Conservation (phyloP, 2,888 invertebrate species). For the Lysandra bellargus region DNA sequence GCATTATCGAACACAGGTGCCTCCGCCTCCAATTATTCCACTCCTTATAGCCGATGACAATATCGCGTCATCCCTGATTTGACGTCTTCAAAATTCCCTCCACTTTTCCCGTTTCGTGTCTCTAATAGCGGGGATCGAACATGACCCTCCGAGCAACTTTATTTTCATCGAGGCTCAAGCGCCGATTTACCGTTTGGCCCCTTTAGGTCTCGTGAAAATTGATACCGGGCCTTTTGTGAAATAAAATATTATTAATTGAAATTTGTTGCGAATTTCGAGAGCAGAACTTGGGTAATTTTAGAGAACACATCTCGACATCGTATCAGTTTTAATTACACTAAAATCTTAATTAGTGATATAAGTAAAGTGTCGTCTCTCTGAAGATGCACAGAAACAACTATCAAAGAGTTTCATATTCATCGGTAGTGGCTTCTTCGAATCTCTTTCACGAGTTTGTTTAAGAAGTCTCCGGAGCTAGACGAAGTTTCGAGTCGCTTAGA, state of each 20-base stretch:
- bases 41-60: slow-evolving; percentile 66
- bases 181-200: slow-evolving; percentile 51
- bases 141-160: slow-evolving; percentile 64
- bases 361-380: slow-evolving; percentile 67
- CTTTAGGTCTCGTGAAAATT: slow-evolving; percentile 67
- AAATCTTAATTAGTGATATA: slow-evolving; percentile 79
- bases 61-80: slow-evolving; percentile 62
- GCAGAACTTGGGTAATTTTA: background rate
- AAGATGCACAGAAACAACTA: slow-evolving; percentile 39
- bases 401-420: slow-evolving; percentile 61
- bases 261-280: background rate
- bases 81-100: slow-evolving; percentile 62
- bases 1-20: slow-evolving; percentile 78
- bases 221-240: slow-evolving; percentile 58
- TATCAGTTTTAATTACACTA: slow-evolving; percentile 72
- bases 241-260: slow-evolving; percentile 58
- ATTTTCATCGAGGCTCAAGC: slow-evolving; percentile 61
- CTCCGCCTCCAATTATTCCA: slow-evolving; percentile 65
- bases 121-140: slow-evolving; percentile 67
- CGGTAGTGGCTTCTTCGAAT: slow-evolving; percentile 66
- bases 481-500: slow-evolving; percentile 74
- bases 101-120: slow-evolving; percentile 68
- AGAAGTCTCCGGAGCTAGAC: slow-evolving; percentile 61
- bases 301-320: background rate
- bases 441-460: slow-evolving; percentile 67